A percentile compares a stretch with the other conserved stretches of the same genome.
Conservation (phyloP, 1,140 invertebrate species). For the Heliothis virescens region DNA sequence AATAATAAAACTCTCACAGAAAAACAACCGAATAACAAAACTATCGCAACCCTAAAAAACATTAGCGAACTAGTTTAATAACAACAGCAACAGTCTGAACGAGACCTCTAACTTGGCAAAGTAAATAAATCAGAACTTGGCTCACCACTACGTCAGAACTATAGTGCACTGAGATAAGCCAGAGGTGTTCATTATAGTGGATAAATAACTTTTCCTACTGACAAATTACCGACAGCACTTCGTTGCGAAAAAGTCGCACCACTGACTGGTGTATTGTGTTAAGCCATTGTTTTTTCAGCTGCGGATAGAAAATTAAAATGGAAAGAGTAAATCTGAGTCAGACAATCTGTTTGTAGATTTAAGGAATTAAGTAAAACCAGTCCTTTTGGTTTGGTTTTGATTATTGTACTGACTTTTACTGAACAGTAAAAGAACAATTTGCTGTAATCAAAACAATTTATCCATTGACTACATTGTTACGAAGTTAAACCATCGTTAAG, state of each 20-base stretch:
- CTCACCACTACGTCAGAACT: conserved; percentile 62
- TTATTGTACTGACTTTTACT: too few relatives aligned
- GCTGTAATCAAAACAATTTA: too few relatives aligned
- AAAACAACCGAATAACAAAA: conserved; percentile 16
- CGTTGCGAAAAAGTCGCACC: conserved; percentile 11
- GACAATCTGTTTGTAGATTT: background rate
- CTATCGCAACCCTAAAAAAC: conserved; percentile 16
- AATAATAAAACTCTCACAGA: conserved; percentile 17
- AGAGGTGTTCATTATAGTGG: conserved; percentile 70
- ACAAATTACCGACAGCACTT: conserved; percentile 62
- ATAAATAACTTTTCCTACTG: conserved; percentile 70
- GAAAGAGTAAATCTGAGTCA: too few relatives aligned
- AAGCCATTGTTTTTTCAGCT: too few relatives aligned
- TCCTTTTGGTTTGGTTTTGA: too few relatives aligned
- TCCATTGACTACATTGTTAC: too few relatives aligned
- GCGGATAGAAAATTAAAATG: too few relatives aligned
- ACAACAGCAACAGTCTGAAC: conserved; percentile 38
- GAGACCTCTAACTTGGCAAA: conserved; percentile 51
- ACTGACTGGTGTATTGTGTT: too few relatives aligned
- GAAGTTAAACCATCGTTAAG: too few relatives aligned
- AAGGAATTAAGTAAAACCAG: background rate
- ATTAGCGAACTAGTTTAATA: conserved; percentile 46
- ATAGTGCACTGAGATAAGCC: conserved; percentile 66
- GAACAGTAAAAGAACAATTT: too few relatives aligned
- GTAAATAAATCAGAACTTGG: conserved; percentile 73